Conservation (phyloP, 1,140 invertebrate species). For the Melanaphis sacchari region DNA sequence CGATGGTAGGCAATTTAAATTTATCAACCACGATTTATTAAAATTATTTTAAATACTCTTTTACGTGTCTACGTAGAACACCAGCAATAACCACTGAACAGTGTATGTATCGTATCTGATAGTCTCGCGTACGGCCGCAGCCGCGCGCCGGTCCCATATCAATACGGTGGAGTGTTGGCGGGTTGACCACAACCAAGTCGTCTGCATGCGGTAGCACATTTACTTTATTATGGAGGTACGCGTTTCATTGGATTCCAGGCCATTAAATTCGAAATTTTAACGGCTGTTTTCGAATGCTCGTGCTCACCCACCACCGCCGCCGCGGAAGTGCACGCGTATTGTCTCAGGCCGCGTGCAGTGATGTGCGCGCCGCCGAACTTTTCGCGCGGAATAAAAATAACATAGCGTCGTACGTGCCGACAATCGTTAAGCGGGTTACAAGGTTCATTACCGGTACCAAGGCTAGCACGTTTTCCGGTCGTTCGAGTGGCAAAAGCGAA, state of each 20-base stretch:
- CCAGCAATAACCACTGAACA: not conserved
- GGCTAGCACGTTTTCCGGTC: slow-evolving; percentile 41
- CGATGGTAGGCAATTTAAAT: not conserved
- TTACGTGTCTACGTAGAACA: not conserved
- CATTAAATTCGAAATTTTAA: slow-evolving; percentile 54
- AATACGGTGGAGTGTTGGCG: not conserved
- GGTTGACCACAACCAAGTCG: not conserved
- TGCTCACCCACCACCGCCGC: not conserved
- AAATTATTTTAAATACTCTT: not conserved
- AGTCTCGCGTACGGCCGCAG: not conserved
- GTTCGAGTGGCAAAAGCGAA: slow-evolving; percentile 49
- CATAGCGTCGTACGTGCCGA: slow-evolving; percentile 35
- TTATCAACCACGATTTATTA: not conserved
- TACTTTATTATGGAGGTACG: slow-evolving; percentile 6
- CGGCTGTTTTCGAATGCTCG: not conserved
- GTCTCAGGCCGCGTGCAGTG: not conserved
- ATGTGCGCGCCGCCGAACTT: slow-evolving; percentile 11
- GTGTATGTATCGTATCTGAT: not conserved
- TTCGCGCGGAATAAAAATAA: slow-evolving; percentile 34
- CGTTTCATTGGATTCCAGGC: slow-evolving; percentile 33
- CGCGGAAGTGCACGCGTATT: not conserved
- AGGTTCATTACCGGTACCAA: slow-evolving; percentile 43
- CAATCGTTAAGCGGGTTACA: slow-evolving; percentile 51
- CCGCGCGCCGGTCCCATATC: not conserved
- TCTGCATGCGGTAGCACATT: not conserved